Evolutionary conservation across 2,113 vertebrate species (phyloP), one percentile per base, ranked within the genome.

Genomic region (Varanus komodoensis): DNA sequence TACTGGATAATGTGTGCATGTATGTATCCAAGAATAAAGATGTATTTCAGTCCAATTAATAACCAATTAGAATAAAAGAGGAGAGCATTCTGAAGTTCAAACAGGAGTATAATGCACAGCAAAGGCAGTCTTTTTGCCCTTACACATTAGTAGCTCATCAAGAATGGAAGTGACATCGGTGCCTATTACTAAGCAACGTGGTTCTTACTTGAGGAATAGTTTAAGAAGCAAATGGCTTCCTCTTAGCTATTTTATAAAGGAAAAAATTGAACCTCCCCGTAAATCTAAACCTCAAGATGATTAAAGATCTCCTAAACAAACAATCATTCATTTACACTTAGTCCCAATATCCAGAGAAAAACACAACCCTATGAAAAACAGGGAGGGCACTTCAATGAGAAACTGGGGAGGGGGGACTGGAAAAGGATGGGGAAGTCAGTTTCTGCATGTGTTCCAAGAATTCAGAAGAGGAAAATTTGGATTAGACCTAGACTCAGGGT

Each of bases 141-240:
- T 25, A 67, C 0, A 3, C 4, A 8, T 86, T 44, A 48, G 12
- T 61, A 84, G 21, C 4, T 0, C 71, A 84, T 82, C 67, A 89
- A 89, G 15, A 57, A 90, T 80, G 82, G 89, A 89, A 90, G 91
- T 44, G 0, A 83, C 82, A 94, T 89, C 87, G 90, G 91, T 90
- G 94, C 0, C 74, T 91, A 96, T 93, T 95, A 94, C 95, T 96
- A 95, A 94, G 94, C 95, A 96, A 95, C 91, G 82, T 86, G 83
- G 89, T 8, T 61, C 90, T 84, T 95, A 91, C 92, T 92, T 93
- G 93, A 90, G 69, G 77, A 81, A 71, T 64, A 34, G 83, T 92
- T 93, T 95, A 88, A 75, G 61, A 92, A 87, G 14, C 95, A 77
- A 90, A 84, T 95, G 95, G 86, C 27, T 91, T 90, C 89, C 54